Percentiles rank a stretch among this genome's conserved stretches.
These are phyloP conservation scores for Diglossa cyanea DNA, from an alignment of 2,797 vertebrate species.

Conservation along the genomic window DNA sequence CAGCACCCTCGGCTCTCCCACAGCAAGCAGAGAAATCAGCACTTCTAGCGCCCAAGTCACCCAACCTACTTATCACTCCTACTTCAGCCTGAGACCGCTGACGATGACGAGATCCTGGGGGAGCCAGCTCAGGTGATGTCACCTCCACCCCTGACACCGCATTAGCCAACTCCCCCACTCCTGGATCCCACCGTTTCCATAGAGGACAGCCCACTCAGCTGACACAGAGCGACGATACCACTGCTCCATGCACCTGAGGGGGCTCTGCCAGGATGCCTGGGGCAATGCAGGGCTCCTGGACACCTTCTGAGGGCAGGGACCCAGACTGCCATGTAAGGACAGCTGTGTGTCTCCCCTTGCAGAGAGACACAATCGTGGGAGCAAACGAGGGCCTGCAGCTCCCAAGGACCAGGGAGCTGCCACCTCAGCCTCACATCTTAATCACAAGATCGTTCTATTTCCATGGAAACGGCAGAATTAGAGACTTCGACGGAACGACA, in stretches of 20 bases:
- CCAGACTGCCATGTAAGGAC: fast-evolving
- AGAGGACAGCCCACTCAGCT: neutral
- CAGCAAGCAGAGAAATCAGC: neutral
- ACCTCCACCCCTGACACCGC: neutral
- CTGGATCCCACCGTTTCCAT: neutral
- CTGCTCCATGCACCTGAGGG: fast-evolving
- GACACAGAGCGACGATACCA: fast-evolving
- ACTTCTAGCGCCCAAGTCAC: neutral
- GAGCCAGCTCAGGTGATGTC: neutral
- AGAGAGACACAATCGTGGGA: fast-evolving
- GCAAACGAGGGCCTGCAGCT: neutral
- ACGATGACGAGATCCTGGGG: neutral
- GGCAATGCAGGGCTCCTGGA: neutral
- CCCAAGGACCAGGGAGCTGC: neutral
- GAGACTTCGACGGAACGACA: neutral
- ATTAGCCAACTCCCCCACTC: neutral
- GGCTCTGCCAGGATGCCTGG: neutral
- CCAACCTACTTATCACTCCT: constrained; percentile 27
- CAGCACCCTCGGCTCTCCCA: neutral
- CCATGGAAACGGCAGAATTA: constrained; percentile 63
- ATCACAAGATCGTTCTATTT: constrained; percentile 49
- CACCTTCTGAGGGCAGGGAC: neutral
- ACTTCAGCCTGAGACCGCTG: neutral
- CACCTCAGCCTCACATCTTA: neutral
- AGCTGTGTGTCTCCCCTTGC: neutral